Evolutionary conservation across 2,888 invertebrate species (phyloP).

Genomic region (Cheilosia variabilis): DNA sequence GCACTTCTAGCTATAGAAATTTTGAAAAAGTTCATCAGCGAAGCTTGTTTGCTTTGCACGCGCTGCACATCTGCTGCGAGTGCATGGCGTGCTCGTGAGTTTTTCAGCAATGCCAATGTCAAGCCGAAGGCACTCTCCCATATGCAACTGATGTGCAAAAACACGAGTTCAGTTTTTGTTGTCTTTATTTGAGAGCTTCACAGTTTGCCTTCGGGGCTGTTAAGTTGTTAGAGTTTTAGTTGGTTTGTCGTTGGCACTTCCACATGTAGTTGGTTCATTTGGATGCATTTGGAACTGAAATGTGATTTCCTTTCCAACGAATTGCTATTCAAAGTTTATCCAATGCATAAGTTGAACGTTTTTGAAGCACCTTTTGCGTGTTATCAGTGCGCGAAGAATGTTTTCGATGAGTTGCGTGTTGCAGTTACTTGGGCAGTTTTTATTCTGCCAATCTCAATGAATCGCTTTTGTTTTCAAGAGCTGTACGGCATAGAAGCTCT

Average conservation of each 20-base stretch:
- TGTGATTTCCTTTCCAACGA: neutral
- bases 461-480: too few species aligned
- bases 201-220: neutral
- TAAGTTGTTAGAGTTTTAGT: neutral
- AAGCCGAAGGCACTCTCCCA: neutral
- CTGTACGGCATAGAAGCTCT: too few species aligned
- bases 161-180: neutral
- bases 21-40: constrained; percentile 38
- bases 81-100: neutral
- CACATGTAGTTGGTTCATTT: neutral
- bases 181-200: neutral
- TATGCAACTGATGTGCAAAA: neutral
- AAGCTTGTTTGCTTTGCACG: constrained; percentile 32
- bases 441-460: too few species aligned
- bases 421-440: too few species aligned
- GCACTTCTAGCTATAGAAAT: constrained; percentile 26
- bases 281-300: neutral
- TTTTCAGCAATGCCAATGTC: neutral
- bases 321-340: neutral
- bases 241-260: neutral
- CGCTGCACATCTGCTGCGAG: neutral
- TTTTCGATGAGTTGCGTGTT: too few species aligned
- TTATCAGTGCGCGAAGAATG: too few species aligned
- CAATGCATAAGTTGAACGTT: neutral
- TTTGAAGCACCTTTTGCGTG: neutral